These are phyloP conservation scores for Drosophila lacicola DNA, from an alignment of 2,888 invertebrate genomes.

Conservation along the genomic window DNA sequence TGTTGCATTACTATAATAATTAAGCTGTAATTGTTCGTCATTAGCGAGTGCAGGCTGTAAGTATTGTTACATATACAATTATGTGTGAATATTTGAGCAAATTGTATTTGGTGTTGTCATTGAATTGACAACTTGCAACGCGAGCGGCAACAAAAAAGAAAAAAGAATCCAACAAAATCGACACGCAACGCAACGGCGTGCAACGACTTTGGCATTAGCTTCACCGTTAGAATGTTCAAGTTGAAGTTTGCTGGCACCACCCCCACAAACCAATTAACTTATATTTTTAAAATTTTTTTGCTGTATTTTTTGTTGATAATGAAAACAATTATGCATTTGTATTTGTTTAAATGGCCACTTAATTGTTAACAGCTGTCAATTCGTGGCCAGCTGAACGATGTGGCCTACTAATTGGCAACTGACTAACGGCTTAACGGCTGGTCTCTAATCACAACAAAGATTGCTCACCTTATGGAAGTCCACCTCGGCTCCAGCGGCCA, in stretches of 20 bases:
- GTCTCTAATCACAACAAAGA: not conserved
- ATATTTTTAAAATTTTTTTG: not conserved
- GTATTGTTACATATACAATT: constrained; percentile 30
- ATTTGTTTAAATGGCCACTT: constrained; percentile 58
- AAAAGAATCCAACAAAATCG: constrained; percentile 3
- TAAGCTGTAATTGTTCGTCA: constrained; percentile 23
- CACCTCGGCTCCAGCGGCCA: constrained; percentile 93
- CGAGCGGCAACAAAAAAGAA: not conserved
- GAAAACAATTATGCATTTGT: constrained; percentile 43
- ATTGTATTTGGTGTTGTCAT: constrained; percentile 63
- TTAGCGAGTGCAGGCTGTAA: constrained; percentile 33
- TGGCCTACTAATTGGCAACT: not conserved
- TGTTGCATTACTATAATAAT: constrained; percentile 1
- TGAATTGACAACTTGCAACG: constrained; percentile 44
- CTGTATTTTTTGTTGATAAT: constrained; percentile 5
- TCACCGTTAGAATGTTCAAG: constrained; percentile 54
- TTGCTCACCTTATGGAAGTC: constrained; percentile 91
- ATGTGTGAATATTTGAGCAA: constrained; percentile 1
- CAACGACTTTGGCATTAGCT: constrained; percentile 52
- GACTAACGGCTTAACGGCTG: no score
- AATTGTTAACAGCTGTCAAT: constrained; percentile 48
- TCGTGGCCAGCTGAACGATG: constrained; percentile 13
- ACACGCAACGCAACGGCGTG: constrained; percentile 30
- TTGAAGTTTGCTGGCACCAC: constrained; percentile 38
- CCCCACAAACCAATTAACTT: not conserved